phyloP scores from a whole-genome alignment of 2,888 invertebrate genomes.

The Drosophila villosipedis region DNA sequence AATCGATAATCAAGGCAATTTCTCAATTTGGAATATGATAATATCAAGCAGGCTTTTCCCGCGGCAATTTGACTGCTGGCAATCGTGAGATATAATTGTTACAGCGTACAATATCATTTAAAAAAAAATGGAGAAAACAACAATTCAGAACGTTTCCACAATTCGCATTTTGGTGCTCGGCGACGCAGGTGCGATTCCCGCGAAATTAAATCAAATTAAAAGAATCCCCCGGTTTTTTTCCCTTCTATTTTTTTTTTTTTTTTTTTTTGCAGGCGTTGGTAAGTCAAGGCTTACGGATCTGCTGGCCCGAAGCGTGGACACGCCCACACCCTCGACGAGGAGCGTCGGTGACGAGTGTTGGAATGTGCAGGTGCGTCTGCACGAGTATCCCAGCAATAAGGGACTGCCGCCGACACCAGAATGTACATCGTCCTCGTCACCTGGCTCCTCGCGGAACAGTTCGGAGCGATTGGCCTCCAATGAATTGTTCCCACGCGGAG shows the following conservation, averaged over 20 bases:
- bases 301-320: conserved; percentile 52
- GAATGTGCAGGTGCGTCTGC: conserved; percentile 67
- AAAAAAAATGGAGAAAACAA: conserved; percentile 29
- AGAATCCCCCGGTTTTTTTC: background rate
- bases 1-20: conserved; percentile 4
- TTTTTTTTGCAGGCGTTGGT: conserved; percentile 56
- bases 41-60: conserved; percentile 17
- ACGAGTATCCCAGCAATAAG: conserved; percentile 52
- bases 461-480: conserved; percentile 11
- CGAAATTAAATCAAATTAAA: background rate
- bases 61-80: conserved; percentile 5
- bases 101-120: background rate
- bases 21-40: background rate
- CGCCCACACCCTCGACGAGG: conserved; percentile 49
- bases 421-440: conserved; percentile 63
- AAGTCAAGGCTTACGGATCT: conserved; percentile 58
- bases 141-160: conserved; percentile 48
- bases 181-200: conserved; percentile 43
- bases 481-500: background rate
- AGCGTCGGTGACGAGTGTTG: conserved; percentile 44
- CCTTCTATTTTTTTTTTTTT: too few species aligned
- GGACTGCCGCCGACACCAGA: conserved; percentile 52
- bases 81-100: conserved; percentile 1
- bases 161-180: conserved; percentile 63
- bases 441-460: conserved; percentile 18